Evolutionary conservation across 2,113 vertebrate species (phyloP).

Genomic region (Bufo gargarizans): DNA sequence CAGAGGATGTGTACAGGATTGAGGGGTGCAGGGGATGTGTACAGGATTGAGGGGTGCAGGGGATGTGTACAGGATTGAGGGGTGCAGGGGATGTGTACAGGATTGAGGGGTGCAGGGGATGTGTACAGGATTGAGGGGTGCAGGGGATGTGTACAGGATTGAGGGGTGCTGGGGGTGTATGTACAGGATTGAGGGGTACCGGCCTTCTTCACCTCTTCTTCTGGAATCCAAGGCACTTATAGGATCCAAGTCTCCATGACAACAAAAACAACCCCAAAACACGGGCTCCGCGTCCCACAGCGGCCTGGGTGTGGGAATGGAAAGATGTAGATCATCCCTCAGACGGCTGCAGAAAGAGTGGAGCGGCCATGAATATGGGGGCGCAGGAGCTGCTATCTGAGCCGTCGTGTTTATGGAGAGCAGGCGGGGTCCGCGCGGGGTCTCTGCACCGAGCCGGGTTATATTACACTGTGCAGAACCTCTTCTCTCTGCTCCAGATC

Average conservation of each 20-base stretch:
- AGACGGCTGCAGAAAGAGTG: not conserved
- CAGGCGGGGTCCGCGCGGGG: no score
- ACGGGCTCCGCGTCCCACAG: not conserved
- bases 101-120: no score
- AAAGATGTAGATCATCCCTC: constrained; percentile 42
- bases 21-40: not conserved
- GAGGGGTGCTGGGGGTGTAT: not conserved
- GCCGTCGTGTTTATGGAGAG: not conserved
- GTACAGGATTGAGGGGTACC: not conserved
- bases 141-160: not conserved
- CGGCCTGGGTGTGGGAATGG: constrained; percentile 42
- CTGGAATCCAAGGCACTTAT: not conserved
- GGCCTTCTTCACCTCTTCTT: not conserved
- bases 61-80: not conserved
- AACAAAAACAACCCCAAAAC: constrained; percentile 27
- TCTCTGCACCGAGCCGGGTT: not conserved
- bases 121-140: not conserved
- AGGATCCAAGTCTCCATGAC: constrained; percentile 25
- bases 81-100: not conserved
- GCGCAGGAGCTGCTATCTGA: no score
- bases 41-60: no score
- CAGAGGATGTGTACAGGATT: no score
- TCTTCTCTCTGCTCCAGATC: no score
- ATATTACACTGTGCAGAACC: not conserved
- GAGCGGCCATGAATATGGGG: not conserved